Evolutionary conservation across 2,888 invertebrate genomes (phyloP), one percentile per base, ranked within the genome.

Genomic region (Leucoma salicis): DNA sequence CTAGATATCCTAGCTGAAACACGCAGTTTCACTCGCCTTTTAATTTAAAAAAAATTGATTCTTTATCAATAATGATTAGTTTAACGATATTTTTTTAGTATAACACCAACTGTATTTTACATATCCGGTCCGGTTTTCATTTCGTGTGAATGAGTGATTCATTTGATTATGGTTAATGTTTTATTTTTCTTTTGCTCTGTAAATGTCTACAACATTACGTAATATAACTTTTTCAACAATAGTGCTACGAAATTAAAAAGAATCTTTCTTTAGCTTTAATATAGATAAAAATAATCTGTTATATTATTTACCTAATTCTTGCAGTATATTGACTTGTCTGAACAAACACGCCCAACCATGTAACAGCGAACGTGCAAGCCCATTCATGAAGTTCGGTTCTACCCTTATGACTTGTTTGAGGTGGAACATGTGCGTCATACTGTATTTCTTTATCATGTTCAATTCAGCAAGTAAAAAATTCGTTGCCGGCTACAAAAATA

Each of bases 401-500:
- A 92, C 90, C 2, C 92, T 77, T 13, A 93, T 53, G 4, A 90
- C 89, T 57, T 92, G 92, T 69, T 92, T 93, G 53, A 93, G 63
- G 56, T 93, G 92, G 58, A 91, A 89, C 74, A 92, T 82, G 10
- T 93, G 93, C 2, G 92, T 91, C 47, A 85, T 82, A 0, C 91
- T 88, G 50, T 92, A 90, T 46, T 93, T 93, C 62, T 92, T 92
- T 46, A 92, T 78, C 68, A 92, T 92, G 65, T 93, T 92, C 38
- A 94, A 68, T 45, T 95, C 80, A 1, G 93, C 92, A 43, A 94
- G 75, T 4, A 95, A 75, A 71, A 94, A 94, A 76, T 95, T 94
- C 40, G 93, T 93, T 29, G 92, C 90, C 2, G 95, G 94, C 93
- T 94, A 78, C 14, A 74, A 74, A 31, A 27, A 41, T 4, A n/a